phyloP scores from a whole-genome alignment of 2,113 vertebrate species.

The Scatophagus argus region DNA sequence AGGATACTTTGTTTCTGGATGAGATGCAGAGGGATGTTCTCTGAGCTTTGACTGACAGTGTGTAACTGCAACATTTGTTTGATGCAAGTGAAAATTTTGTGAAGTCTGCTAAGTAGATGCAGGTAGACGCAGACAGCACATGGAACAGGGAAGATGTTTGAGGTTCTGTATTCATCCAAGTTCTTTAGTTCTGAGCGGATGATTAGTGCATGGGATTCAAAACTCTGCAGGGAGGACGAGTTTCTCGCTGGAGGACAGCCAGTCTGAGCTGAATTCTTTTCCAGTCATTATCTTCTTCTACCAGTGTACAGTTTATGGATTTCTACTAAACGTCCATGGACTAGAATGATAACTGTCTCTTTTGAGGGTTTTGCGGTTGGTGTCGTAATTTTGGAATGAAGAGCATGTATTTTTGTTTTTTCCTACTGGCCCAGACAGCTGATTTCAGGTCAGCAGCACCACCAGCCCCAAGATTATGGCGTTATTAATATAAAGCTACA shows the following conservation, averaged over 20 bases:
- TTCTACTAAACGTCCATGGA: neutral
- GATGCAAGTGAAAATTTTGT: neutral
- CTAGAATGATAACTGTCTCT: conserved; percentile 41
- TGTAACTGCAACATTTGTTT: neutral
- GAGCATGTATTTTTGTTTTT: conserved; percentile 2
- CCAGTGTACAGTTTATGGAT: neutral
- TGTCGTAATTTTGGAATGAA: neutral
- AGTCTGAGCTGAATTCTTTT: conserved; percentile 33
- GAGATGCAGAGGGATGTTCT: too few relatives aligned
- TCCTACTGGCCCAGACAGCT: neutral
- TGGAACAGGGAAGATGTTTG: neutral
- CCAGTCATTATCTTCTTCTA: conserved; percentile 41
- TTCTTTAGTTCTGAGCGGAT: conserved; percentile 15
- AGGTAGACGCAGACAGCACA: neutral
- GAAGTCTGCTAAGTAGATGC: neutral
- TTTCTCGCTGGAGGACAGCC: conserved; percentile 48
- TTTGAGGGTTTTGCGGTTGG: conserved; percentile 23
- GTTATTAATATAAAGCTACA: neutral
- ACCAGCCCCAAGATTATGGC: neutral
- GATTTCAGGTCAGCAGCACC: conserved; percentile 8
- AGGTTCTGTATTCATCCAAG: conserved; percentile 21
- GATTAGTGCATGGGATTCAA: conserved; percentile 38
- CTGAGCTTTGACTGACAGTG: too few relatives aligned
- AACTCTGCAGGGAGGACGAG: conserved; percentile 33
- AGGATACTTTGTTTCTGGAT: too few relatives aligned